phyloP scores from a whole-genome alignment of 2,888 invertebrate genomes.

The Pachycephus smyrnensis region DNA sequence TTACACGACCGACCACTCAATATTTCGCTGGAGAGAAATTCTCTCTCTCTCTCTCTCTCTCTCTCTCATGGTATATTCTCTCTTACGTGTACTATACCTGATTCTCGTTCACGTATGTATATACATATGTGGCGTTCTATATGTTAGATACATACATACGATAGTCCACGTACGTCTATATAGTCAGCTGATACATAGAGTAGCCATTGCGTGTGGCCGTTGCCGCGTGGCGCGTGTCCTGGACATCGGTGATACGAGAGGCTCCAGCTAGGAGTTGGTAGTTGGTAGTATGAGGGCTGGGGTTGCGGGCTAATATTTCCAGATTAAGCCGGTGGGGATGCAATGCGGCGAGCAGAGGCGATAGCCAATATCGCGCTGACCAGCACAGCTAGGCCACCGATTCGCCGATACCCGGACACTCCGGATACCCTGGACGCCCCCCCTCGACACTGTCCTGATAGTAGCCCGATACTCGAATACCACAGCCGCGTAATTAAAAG shows the following conservation, averaged over 20 bases:
- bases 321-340: constrained; percentile 44
- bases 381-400: constrained; percentile 31
- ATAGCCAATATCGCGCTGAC: constrained; percentile 51
- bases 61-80: neutral
- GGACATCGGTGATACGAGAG: too few species aligned
- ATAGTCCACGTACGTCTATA: too few species aligned
- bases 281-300: too few species aligned
- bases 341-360: constrained; percentile 36
- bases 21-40: constrained; percentile 16
- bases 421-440: too few species aligned
- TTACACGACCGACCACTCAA: constrained; percentile 19
- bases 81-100: constrained; percentile 11
- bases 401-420: constrained; percentile 37
- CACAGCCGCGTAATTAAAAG: constrained; percentile 48
- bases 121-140: too few species aligned
- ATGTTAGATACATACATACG: too few species aligned
- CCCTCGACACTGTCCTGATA: too few species aligned
- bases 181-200: too few species aligned
- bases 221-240: too few species aligned
- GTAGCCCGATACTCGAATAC: too few species aligned
- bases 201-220: too few species aligned
- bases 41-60: constrained; percentile 22
- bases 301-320: constrained; percentile 47
- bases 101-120: constrained; percentile 6
- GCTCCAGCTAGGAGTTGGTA: too few species aligned